phyloP scores from a whole-genome alignment of 2,888 invertebrate species.

The Tridacna gigas region DNA sequence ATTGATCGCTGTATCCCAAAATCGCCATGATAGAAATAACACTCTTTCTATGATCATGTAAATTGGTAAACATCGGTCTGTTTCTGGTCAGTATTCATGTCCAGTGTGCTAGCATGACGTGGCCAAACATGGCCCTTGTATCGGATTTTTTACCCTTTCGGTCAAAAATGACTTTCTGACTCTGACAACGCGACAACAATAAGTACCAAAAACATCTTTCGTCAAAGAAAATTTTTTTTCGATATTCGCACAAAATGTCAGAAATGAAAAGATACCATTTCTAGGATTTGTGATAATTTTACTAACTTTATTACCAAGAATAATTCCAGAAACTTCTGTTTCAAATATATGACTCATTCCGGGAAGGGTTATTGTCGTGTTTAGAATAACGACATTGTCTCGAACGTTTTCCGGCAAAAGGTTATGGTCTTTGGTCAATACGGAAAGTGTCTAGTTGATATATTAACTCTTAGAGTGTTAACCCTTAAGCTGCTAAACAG shows the following conservation, averaged over 20 bases:
- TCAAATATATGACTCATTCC: too few species aligned
- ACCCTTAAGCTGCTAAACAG: too few species aligned
- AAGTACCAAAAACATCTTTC: too few species aligned
- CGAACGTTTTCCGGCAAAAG: conserved; percentile 1
- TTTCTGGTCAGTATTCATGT: background rate
- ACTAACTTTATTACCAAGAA: too few species aligned
- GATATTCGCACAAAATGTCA: too few species aligned
- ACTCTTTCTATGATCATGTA: background rate
- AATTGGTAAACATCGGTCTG: background rate
- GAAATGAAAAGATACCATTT: too few species aligned
- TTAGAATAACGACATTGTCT: conserved; percentile 19
- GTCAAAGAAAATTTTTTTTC: too few species aligned
- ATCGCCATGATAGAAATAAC: too few species aligned
- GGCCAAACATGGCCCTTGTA: background rate
- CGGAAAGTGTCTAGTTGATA: conserved; percentile 2
- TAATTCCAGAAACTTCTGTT: too few species aligned
- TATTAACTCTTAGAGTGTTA: background rate
- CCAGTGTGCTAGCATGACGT: conserved; percentile 1
- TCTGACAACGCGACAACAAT: too few species aligned
- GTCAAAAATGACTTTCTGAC: background rate
- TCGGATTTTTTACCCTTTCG: conserved; percentile 1
- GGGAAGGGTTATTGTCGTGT: conserved; percentile 6
- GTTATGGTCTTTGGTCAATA: conserved; percentile 14
- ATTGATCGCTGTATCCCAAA: too few species aligned
- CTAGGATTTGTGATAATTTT: too few species aligned